Evolutionary conservation across 2,888 invertebrate genomes (phyloP).

Genomic region (Bombylius discolor): DNA sequence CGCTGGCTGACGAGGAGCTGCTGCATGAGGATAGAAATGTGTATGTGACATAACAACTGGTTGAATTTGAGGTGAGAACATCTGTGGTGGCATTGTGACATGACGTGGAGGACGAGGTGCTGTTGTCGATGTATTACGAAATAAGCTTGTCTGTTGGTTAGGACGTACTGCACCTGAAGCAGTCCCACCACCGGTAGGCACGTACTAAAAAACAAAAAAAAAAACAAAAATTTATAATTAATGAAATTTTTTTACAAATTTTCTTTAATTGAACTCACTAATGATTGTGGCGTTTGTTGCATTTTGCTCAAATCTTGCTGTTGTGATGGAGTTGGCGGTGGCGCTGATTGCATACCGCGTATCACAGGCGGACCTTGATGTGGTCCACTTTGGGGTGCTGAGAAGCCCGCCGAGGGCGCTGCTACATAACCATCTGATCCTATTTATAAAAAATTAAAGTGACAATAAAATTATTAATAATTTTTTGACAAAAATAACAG

Average conservation of each 20-base stretch:
- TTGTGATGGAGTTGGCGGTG: slow-evolving; percentile 24
- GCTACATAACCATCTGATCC: slow-evolving; percentile 35
- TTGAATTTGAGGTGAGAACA: slow-evolving; percentile 25
- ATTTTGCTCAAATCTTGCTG: slow-evolving; percentile 27
- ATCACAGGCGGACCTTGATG: slow-evolving; percentile 26
- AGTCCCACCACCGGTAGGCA: slow-evolving; percentile 25
- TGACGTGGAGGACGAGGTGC: slow-evolving; percentile 18
- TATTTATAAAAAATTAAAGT: slow-evolving; percentile 10
- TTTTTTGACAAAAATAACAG: background rate
- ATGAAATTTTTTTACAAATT: background rate
- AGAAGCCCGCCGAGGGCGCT: slow-evolving; percentile 27
- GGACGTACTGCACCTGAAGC: slow-evolving; percentile 15
- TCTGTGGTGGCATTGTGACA: slow-evolving; percentile 12
- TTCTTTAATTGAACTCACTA: slow-evolving; percentile 20
- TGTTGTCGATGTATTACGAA: slow-evolving; percentile 23
- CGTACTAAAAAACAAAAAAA: slow-evolving; percentile 21
- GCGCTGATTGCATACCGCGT: slow-evolving; percentile 29
- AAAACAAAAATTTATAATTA: background rate
- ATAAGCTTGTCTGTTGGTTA: slow-evolving; percentile 22
- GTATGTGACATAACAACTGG: slow-evolving; percentile 25
- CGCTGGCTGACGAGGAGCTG: slow-evolving; percentile 23
- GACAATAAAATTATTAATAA: background rate
- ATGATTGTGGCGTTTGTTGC: slow-evolving; percentile 27
- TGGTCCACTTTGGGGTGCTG: slow-evolving; percentile 25
- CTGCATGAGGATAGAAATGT: slow-evolving; percentile 23